These are phyloP conservation scores for Xestia c-nigrum DNA, from an alignment of 2,888 invertebrate genomes.

Conservation along the genomic window DNA sequence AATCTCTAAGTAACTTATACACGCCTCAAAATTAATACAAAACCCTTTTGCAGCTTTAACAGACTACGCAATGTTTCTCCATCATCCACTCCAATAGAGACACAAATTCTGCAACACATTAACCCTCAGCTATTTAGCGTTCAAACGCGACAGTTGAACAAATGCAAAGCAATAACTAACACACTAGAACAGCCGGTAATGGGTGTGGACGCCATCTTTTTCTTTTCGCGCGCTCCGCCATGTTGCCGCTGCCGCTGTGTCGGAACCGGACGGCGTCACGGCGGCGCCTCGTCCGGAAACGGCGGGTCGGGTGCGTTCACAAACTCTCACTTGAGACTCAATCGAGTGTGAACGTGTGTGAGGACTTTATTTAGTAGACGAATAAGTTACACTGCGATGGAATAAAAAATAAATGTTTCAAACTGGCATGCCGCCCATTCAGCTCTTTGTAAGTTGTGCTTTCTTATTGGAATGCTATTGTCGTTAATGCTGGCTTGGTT, in stretches of 20 bases:
- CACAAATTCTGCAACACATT: conserved; percentile 50
- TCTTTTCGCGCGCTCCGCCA: conserved; percentile 74
- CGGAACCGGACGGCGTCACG: conserved; percentile 84
- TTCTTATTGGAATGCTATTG: conserved; percentile 58
- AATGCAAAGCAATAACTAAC: conserved; percentile 78
- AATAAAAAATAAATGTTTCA: conserved; percentile 62
- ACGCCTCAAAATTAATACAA: conserved; percentile 21
- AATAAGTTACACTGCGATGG: conserved; percentile 67
- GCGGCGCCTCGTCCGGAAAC: conserved; percentile 84
- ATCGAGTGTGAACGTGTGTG: conserved; percentile 78
- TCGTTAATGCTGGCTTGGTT: conserved; percentile 56
- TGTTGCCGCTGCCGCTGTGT: conserved; percentile 68
- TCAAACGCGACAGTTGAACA: conserved; percentile 69
- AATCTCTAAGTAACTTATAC: background rate
- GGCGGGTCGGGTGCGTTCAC: conserved; percentile 79
- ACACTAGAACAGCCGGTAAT: conserved; percentile 77
- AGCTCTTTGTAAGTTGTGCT: conserved; percentile 47
- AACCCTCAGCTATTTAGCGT: conserved; percentile 67
- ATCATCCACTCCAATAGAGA: conserved; percentile 32
- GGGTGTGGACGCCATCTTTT: conserved; percentile 77
- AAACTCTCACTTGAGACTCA: conserved; percentile 82
- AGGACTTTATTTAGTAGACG: conserved; percentile 74
- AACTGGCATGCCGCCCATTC: conserved; percentile 65
- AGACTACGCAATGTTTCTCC: conserved; percentile 27
- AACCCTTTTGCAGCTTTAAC: conserved; percentile 13